Evolutionary conservation across 2,113 vertebrate species (phyloP).

Genomic region (Copsychus sechellarum): DNA sequence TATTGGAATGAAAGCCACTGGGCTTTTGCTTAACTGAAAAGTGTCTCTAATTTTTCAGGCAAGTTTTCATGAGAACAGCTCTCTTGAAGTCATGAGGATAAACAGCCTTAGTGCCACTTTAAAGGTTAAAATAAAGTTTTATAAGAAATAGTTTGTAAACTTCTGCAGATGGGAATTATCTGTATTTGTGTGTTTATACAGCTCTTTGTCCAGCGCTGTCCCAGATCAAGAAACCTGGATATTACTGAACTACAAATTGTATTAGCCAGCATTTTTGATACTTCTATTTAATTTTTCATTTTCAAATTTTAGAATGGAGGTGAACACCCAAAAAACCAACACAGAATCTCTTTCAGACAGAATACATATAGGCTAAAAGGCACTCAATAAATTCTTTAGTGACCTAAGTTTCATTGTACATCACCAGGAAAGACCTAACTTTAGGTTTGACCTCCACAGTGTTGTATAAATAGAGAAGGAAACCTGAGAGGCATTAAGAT

Average conservation of each 20-base stretch:
- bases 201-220: background rate
- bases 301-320: background rate
- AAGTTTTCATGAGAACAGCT: background rate
- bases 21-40: background rate
- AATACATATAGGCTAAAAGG: background rate
- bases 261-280: background rate
- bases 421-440: slow-evolving; percentile 43
- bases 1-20: rapidly evolving
- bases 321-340: background rate
- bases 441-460: slow-evolving; percentile 59
- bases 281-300: background rate
- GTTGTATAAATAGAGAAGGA: slow-evolving; percentile 72
- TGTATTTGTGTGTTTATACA: background rate
- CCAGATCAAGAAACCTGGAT: background rate
- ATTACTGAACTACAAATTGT: background rate
- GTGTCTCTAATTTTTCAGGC: background rate
- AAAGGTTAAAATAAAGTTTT: background rate
- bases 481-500: slow-evolving; percentile 66
- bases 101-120: background rate
- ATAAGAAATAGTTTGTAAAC: background rate
- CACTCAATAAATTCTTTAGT: background rate
- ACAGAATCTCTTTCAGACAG: background rate
- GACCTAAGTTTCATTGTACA: background rate
- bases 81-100: background rate
- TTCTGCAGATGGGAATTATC: background rate